A percentile compares a stretch with the other conserved stretches of the same genome.
These are phyloP conservation scores for Malthinus seriepunctatus DNA, from an alignment of 2,888 invertebrate species.

Conservation along the genomic window DNA sequence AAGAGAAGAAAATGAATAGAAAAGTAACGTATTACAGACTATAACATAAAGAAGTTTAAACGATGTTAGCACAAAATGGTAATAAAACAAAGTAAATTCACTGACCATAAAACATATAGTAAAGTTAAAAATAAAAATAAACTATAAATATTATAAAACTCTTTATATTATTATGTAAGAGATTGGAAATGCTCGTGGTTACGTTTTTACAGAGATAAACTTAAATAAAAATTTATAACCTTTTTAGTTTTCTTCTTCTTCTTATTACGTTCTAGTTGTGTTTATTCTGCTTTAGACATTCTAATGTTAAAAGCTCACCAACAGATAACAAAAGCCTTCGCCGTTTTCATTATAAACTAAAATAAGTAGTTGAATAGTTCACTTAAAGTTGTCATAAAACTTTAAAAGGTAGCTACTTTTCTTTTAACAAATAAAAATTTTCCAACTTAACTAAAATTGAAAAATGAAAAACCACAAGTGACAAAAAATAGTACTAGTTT, in stretches of 20 bases:
- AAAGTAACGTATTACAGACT: too few relatives aligned
- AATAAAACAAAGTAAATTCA: constrained; percentile 22
- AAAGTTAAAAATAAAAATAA: constrained; percentile 25
- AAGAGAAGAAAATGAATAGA: too few relatives aligned
- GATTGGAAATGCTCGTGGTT: constrained; percentile 6
- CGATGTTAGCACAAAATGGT: background rate
- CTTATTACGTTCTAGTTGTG: background rate
- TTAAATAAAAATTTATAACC: constrained; percentile 7
- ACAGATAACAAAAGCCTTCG: background rate
- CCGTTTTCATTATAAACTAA: too few relatives aligned
- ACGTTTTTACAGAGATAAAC: constrained; percentile 4
- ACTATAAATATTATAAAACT: constrained; percentile 16
- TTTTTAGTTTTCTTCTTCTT: background rate
- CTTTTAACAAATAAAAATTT: too few relatives aligned
- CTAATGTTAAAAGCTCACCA: constrained; percentile 1
- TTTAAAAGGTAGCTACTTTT: too few relatives aligned
- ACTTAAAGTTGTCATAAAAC: too few relatives aligned
- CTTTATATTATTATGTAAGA: constrained; percentile 11
- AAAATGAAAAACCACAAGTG: too few relatives aligned
- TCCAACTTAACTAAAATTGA: too few relatives aligned
- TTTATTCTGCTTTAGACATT: constrained; percentile 6
- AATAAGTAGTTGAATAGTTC: too few relatives aligned
- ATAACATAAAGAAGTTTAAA: too few relatives aligned
- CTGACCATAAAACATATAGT: constrained; percentile 26
- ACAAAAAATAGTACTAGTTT: too few relatives aligned